Conservation (phyloP, 2,797 vertebrate species). For the Notolabrus celidotus region DNA sequence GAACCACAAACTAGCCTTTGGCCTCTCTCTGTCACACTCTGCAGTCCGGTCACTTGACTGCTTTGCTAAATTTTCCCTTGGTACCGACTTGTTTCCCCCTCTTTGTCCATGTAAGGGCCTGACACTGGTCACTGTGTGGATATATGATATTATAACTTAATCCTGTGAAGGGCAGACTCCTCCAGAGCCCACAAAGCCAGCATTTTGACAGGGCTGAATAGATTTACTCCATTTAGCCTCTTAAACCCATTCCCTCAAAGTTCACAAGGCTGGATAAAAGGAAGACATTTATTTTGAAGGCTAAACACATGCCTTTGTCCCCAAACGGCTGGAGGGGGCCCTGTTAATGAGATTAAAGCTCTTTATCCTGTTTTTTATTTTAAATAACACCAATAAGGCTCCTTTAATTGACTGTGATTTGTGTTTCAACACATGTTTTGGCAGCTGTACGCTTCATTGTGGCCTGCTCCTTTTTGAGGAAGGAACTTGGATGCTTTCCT, state of each 20-base stretch:
- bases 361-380: conserved; percentile 43
- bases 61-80: conserved; percentile 32
- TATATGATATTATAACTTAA: conserved; percentile 44
- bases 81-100: conserved; percentile 46
- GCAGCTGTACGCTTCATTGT: conserved; percentile 44
- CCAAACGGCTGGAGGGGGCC: conserved; percentile 45
- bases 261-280: conserved; percentile 57
- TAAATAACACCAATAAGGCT: conserved; percentile 63
- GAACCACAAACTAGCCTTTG: conserved; percentile 53
- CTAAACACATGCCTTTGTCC: conserved; percentile 69
- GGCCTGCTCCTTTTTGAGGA: conserved; percentile 53
- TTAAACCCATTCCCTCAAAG: conserved; percentile 60
- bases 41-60: conserved; percentile 53
- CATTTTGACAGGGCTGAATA: conserved; percentile 41
- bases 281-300: conserved; percentile 64
- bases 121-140: conserved; percentile 23
- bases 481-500: conserved; percentile 72
- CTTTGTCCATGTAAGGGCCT: neutral
- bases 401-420: conserved; percentile 74
- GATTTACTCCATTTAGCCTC: conserved; percentile 46
- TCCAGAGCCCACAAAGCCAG: conserved; percentile 9
- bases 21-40: conserved; percentile 33
- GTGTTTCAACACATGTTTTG: conserved; percentile 58
- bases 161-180: conserved; percentile 27
- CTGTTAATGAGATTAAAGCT: conserved; percentile 79